Percentiles rank a stretch among this genome's conserved stretches.
Evolutionary conservation across 2,797 vertebrate species (phyloP).

Genomic region (Malacoctenus gilli): DNA sequence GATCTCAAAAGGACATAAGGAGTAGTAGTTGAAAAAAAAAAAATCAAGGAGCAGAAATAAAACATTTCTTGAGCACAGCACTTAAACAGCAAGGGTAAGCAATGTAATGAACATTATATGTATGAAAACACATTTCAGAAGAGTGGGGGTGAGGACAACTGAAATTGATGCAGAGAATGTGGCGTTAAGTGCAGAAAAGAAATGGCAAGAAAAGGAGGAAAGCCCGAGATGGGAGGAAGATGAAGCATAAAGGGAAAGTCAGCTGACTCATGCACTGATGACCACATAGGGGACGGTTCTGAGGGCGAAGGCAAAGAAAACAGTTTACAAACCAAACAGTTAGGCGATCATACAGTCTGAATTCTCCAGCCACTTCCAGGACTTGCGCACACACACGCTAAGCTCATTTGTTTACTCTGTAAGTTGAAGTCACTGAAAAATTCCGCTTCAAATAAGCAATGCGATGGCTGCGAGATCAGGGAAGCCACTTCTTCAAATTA

Average conservation of each 20-base stretch:
- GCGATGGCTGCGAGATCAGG: neutral
- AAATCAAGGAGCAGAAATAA: conserved; percentile 9
- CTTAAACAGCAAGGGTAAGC: neutral
- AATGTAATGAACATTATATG: too few species aligned
- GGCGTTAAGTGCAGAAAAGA: conserved; percentile 1
- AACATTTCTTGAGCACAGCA: neutral
- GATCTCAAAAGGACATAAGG: conserved; percentile 1
- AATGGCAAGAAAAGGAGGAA: conserved; percentile 3
- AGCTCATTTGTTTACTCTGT: too few species aligned
- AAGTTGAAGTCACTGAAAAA: neutral
- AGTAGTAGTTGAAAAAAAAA: conserved; percentile 1
- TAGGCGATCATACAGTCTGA: conserved; percentile 26
- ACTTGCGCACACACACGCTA: too few species aligned
- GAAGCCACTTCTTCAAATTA: neutral
- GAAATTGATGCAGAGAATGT: neutral
- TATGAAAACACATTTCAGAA: neutral
- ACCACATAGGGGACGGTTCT: conserved; percentile 27
- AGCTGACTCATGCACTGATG: conserved; percentile 38
- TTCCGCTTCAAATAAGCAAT: neutral
- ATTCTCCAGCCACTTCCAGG: conserved; percentile 1
- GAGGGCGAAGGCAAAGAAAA: conserved; percentile 16
- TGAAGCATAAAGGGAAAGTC: conserved; percentile 31
- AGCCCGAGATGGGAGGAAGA: conserved; percentile 19
- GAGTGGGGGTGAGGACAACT: neutral
- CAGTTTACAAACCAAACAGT: conserved; percentile 22